phyloP scores from a whole-genome alignment of 2,797 vertebrate genomes.

The Lepus oiostolus region DNA sequence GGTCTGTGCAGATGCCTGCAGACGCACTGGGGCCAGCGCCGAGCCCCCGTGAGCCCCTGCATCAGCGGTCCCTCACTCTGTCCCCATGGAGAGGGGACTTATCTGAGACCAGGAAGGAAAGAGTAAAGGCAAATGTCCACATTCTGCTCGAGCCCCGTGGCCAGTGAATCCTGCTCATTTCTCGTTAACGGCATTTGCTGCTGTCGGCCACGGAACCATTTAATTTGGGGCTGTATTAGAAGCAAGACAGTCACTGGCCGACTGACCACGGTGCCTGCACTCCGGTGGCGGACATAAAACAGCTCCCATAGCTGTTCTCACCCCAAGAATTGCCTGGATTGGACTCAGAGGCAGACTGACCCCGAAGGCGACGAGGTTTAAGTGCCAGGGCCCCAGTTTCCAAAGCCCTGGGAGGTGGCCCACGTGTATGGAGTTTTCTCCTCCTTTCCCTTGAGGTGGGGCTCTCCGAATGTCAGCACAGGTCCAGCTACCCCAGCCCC shows the following conservation, averaged over 20 bases:
- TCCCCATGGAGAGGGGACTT: not conserved
- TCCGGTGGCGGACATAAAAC: not conserved
- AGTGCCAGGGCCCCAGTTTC: not conserved
- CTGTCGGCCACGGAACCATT: not conserved
- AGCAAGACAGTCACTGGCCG: not conserved
- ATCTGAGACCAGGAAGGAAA: not conserved
- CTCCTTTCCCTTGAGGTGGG: not conserved
- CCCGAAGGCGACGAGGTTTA: not conserved
- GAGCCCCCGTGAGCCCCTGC: not conserved
- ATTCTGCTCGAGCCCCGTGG: not conserved
- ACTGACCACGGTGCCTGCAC: not conserved
- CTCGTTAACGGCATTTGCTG: not conserved
- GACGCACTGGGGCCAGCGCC: not conserved
- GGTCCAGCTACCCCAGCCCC: not conserved
- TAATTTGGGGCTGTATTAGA: not conserved
- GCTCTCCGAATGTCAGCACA: not conserved
- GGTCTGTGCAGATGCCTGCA: conserved; percentile 33
- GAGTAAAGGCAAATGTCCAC: too few relatives aligned
- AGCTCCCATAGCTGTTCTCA: conserved; percentile 15
- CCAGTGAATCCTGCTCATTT: not conserved
- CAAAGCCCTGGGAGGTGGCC: not conserved
- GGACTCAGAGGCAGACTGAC: not conserved
- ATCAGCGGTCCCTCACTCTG: too few relatives aligned
- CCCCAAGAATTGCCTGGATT: not conserved
- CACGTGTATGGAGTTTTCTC: not conserved